phyloP scores from a whole-genome alignment of 2,888 invertebrate species.

The Pollenia griseotomentosa region DNA sequence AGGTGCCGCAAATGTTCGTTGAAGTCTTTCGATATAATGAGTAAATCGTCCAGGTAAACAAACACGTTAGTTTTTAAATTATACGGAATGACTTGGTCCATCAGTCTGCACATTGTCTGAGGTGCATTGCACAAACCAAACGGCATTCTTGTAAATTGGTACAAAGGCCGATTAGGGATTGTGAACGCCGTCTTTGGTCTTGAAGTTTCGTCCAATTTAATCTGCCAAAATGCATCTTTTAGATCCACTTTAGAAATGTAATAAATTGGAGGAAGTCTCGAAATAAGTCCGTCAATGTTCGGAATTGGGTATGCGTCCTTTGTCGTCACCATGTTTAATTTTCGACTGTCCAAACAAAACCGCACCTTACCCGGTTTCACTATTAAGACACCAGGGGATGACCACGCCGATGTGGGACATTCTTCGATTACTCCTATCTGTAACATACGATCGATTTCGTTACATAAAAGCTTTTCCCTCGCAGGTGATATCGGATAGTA shows the following conservation, averaged over 20 bases:
- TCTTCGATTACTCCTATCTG: not conserved
- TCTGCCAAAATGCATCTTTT: not conserved
- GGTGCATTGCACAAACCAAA: too few species aligned
- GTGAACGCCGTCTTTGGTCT: not conserved
- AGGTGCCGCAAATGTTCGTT: not conserved
- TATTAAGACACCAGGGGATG: not conserved
- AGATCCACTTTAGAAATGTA: too few species aligned
- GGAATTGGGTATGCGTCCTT: too few species aligned
- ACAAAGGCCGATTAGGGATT: slow-evolving; percentile 12
- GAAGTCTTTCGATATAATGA: not conserved
- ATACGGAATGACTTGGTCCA: too few species aligned
- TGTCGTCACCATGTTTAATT: too few species aligned
- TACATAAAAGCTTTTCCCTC: not conserved
- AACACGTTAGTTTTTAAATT: not conserved
- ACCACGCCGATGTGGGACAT: not conserved
- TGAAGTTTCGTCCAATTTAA: not conserved
- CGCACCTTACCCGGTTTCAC: too few species aligned
- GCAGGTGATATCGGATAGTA: not conserved
- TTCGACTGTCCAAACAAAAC: too few species aligned
- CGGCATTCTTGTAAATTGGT: not conserved
- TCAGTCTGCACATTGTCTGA: too few species aligned
- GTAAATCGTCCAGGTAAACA: not conserved
- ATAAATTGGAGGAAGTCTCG: too few species aligned
- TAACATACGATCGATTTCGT: not conserved
- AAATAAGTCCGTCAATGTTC: too few species aligned